Conservation (phyloP, 2,113 vertebrate genomes). For the Sander lucioperca region DNA sequence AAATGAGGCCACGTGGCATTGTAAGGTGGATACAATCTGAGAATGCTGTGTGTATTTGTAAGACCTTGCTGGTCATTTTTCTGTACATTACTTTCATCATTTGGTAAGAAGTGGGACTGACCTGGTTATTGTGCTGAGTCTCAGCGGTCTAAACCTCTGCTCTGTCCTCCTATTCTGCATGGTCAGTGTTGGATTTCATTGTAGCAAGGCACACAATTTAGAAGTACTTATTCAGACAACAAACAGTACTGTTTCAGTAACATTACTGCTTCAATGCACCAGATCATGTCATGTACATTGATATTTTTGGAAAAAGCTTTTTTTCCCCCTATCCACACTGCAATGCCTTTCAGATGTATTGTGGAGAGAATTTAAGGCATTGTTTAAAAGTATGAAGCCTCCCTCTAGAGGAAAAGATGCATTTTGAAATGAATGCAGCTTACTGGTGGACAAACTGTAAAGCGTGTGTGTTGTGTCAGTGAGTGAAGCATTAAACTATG, state of each 20-base stretch:
- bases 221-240: background rate
- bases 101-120: background rate
- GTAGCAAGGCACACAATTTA: background rate
- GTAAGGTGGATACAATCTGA: background rate
- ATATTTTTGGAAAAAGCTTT: background rate
- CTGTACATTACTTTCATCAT: background rate
- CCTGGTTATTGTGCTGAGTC: background rate
- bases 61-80: background rate
- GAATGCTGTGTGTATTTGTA: background rate
- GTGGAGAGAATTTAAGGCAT: background rate
- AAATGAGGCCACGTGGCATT: background rate
- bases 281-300: too few species aligned
- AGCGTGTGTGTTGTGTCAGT: background rate
- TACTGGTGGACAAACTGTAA: background rate
- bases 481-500: slow-evolving; percentile 34
- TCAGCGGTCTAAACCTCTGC: background rate
- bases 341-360: background rate
- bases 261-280: too few species aligned
- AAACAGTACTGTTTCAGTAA: too few species aligned
- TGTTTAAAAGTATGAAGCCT: slow-evolving; percentile 6
- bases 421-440: background rate
- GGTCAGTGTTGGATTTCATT: background rate
- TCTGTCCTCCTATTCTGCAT: background rate
- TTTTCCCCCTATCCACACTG: background rate
- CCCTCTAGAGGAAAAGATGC: slow-evolving; percentile 1